Conservation (phyloP, 2,113 vertebrate genomes). For the Nerophis ophidion region DNA sequence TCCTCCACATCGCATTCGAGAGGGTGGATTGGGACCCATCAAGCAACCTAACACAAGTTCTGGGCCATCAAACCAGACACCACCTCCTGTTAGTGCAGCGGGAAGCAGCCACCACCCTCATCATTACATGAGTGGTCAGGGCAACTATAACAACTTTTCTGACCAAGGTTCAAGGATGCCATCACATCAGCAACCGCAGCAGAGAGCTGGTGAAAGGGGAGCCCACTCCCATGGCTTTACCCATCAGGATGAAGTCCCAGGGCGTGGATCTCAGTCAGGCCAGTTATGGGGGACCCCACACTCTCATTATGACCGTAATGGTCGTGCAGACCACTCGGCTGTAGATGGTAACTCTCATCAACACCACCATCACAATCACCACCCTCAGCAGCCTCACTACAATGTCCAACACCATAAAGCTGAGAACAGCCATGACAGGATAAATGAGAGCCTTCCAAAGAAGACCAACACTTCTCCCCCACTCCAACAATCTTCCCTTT, state of each 20-base stretch:
- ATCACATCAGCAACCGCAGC: slow-evolving; percentile 63
- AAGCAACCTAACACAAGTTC: slow-evolving; percentile 64
- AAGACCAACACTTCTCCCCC: slow-evolving; percentile 64
- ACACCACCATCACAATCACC: slow-evolving; percentile 62
- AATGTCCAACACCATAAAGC: slow-evolving; percentile 60
- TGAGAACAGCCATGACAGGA: slow-evolving; percentile 65
- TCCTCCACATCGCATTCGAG: slow-evolving; percentile 76
- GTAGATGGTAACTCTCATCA: slow-evolving; percentile 62
- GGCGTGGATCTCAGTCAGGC: slow-evolving; percentile 58
- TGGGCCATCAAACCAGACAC: slow-evolving; percentile 69
- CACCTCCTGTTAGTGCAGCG: slow-evolving; percentile 63
- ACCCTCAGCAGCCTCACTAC: slow-evolving; percentile 61
- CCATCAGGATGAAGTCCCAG: slow-evolving; percentile 66
- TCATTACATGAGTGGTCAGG: slow-evolving; percentile 74
- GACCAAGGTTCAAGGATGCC: slow-evolving; percentile 74
- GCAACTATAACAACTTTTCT: slow-evolving; percentile 74
- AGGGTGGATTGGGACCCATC: slow-evolving; percentile 61
- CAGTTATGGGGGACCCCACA: slow-evolving; percentile 71
- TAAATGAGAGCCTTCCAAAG: slow-evolving; percentile 48
- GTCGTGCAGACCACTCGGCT: slow-evolving; percentile 62
- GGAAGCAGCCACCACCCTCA: slow-evolving; percentile 61
- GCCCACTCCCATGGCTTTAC: slow-evolving; percentile 57
- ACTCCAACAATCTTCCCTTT: slow-evolving; percentile 66
- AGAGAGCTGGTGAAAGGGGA: slow-evolving; percentile 61
- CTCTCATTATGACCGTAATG: slow-evolving; percentile 72